A percentile compares a stretch with the other conserved stretches of the same genome.
phyloP scores from a whole-genome alignment of 2,888 invertebrate genomes.

The Brachypalpus laphriformis region DNA sequence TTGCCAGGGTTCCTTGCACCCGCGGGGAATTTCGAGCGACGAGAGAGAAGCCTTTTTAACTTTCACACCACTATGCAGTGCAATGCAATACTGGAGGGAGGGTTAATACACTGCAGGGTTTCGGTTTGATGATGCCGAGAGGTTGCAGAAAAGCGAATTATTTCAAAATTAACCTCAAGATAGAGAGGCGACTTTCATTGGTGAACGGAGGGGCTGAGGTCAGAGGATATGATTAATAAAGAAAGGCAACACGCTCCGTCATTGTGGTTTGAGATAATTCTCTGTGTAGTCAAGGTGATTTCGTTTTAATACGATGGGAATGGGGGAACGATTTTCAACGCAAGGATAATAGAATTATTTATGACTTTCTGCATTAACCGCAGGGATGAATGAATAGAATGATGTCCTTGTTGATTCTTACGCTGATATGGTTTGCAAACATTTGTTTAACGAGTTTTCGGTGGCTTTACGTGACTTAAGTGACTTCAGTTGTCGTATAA shows the following conservation, averaged over 20 bases:
- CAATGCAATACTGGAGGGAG: slow-evolving; percentile 23
- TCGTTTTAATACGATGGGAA: background rate
- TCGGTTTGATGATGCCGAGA: slow-evolving; percentile 43
- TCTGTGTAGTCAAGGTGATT: slow-evolving; percentile 6
- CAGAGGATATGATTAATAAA: slow-evolving; percentile 8
- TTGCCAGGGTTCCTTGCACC: slow-evolving; percentile 13
- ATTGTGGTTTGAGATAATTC: slow-evolving; percentile 25
- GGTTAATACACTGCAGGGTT: slow-evolving; percentile 56
- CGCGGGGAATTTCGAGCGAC: slow-evolving; percentile 27
- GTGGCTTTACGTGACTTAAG: too few species aligned
- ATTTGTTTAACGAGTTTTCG: background rate
- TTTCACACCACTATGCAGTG: slow-evolving; percentile 24
- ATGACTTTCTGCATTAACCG: background rate
- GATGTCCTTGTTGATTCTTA: background rate
- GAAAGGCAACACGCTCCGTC: background rate
- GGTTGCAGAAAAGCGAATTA: slow-evolving; percentile 49
- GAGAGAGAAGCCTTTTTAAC: slow-evolving; percentile 38
- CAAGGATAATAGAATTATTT: slow-evolving; percentile 2
- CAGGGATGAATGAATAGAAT: background rate
- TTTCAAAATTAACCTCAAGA: slow-evolving; percentile 64
- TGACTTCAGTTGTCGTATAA: too few species aligned
- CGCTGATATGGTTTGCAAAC: background rate
- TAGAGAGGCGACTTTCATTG: slow-evolving; percentile 23
- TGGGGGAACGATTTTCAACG: background rate
- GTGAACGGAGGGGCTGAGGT: background rate